Percentiles rank a stretch among this genome's conserved stretches.
These are phyloP conservation scores for Trypoxylus dichotomus DNA, from an alignment of 1,140 invertebrate species.

Conservation along the genomic window DNA sequence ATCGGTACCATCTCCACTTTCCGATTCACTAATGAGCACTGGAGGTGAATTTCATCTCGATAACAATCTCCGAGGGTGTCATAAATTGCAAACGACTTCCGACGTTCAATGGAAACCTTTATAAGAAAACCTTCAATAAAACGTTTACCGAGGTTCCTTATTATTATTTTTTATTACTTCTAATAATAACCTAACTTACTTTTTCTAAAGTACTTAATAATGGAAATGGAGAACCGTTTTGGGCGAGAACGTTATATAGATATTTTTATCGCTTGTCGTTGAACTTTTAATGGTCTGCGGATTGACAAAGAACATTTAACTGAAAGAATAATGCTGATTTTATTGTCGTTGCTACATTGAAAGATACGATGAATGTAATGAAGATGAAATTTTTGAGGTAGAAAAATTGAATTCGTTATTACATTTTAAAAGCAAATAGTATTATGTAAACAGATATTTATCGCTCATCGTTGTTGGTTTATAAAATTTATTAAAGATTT, in stretches of 20 bases:
- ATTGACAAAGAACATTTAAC: background rate
- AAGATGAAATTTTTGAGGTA: background rate
- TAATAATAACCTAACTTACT: background rate
- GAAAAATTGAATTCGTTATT: too few relatives aligned
- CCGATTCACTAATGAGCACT: slow-evolving; percentile 1
- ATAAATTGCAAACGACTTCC: slow-evolving; percentile 20
- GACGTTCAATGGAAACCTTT: background rate
- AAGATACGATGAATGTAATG: background rate
- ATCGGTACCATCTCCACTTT: background rate
- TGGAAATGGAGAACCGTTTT: background rate
- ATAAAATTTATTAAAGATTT: too few relatives aligned
- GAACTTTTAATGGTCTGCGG: background rate
- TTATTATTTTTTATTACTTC: slow-evolving; percentile 24
- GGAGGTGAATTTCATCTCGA: slow-evolving; percentile 18
- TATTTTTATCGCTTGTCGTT: background rate
- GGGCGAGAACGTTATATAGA: background rate
- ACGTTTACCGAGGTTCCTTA: slow-evolving; percentile 15
- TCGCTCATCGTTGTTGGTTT: too few relatives aligned
- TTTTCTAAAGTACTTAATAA: slow-evolving; percentile 5
- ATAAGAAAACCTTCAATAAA: background rate
- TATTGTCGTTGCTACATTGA: background rate
- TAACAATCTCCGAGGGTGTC: slow-evolving; percentile 20
- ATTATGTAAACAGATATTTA: too few relatives aligned
- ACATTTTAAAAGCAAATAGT: too few relatives aligned
- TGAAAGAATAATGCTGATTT: background rate